phyloP scores from a whole-genome alignment of 2,113 vertebrate genomes.

The Lophochroa leadbeateri region DNA sequence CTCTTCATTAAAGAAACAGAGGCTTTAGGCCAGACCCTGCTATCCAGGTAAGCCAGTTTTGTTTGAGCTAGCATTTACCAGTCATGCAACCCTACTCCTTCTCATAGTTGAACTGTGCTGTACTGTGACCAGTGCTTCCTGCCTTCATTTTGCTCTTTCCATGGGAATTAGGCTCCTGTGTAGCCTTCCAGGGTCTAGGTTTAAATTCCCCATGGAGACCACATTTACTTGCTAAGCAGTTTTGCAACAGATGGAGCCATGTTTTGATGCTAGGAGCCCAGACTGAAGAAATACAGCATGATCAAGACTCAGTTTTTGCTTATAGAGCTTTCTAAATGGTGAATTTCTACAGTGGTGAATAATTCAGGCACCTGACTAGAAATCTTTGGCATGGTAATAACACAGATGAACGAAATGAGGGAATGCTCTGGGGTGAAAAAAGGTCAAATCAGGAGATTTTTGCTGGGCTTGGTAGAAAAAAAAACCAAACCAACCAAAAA shows the following conservation, averaged over 20 bases:
- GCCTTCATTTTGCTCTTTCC: not conserved
- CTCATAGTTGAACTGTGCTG: not conserved
- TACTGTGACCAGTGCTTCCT: not conserved
- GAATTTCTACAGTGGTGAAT: not conserved
- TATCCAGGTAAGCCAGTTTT: not conserved
- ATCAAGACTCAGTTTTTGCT: not conserved
- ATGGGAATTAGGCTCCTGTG: fast-evolving
- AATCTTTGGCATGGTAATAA: not conserved
- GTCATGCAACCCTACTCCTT: not conserved
- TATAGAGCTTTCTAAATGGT: not conserved
- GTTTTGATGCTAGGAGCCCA: not conserved
- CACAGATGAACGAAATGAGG: not conserved
- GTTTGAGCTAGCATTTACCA: not conserved
- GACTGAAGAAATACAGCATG: not conserved
- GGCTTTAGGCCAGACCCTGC: not conserved
- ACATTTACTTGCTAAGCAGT: not conserved
- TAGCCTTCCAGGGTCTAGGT: not conserved
- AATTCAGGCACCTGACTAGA: not conserved
- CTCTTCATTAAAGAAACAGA: not conserved
- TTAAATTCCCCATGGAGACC: not conserved
- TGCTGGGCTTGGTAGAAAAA: not conserved
- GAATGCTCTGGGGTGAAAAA: not conserved
- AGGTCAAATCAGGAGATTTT: not conserved
- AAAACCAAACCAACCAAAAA: not conserved
- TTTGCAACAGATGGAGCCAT: not conserved